Percentiles rank a stretch among this genome's conserved stretches.
phyloP scores from a whole-genome alignment of 2,113 vertebrate genomes.

The Canis aureus region DNA sequence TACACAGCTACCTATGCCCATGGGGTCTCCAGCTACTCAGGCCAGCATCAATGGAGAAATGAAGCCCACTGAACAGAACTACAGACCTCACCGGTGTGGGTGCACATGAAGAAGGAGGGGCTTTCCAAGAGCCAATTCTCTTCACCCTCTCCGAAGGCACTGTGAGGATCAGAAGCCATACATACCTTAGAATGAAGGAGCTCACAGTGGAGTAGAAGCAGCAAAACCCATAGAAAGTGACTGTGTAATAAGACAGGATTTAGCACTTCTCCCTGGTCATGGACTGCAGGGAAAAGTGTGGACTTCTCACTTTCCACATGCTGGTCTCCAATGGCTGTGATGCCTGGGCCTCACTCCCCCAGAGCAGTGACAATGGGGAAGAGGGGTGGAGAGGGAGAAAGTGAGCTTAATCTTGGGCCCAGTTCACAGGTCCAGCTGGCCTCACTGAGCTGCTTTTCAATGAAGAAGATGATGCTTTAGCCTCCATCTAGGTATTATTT shows the following conservation, averaged over 20 bases:
- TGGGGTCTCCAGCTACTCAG: background rate
- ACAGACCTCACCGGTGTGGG: background rate
- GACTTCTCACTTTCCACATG: background rate
- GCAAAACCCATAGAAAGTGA: background rate
- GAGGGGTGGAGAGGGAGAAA: background rate
- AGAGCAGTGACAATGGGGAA: background rate
- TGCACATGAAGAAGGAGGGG: background rate
- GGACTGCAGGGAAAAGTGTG: background rate
- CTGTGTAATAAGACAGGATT: background rate
- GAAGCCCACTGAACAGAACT: background rate
- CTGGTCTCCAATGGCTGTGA: background rate
- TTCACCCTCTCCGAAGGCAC: background rate
- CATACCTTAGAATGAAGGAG: background rate
- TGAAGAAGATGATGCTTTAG: background rate
- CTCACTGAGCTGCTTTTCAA: background rate
- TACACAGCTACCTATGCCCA: background rate
- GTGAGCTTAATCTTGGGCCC: background rate
- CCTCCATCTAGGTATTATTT: background rate
- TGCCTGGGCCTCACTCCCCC: background rate
- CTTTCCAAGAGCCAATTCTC: constrained; percentile 10
- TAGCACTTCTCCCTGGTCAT: background rate
- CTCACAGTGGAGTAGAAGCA: background rate
- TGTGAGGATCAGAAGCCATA: background rate
- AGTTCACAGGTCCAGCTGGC: background rate
- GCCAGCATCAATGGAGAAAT: background rate